Evolutionary conservation across 37 sponge, comb jelly and placozoan genomes (phyloP).

Genomic region (Tethya wilhelma): DNA sequence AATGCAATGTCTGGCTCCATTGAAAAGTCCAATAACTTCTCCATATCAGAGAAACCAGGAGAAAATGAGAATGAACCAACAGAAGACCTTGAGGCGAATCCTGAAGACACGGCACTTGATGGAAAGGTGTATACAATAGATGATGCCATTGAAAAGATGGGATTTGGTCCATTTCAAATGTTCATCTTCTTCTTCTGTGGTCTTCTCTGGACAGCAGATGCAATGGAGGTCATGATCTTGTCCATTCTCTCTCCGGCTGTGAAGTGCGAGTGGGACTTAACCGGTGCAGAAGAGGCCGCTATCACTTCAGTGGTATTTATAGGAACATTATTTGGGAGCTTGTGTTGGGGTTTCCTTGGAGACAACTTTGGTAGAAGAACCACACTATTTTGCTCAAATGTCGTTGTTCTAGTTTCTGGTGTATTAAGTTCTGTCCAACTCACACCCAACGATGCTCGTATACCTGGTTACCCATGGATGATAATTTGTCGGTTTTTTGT

Average conservation of each 20-base stretch:
- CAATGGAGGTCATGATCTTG: constrained; percentile 55
- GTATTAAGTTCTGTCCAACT: constrained; percentile 26
- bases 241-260: constrained; percentile 43
- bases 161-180: constrained; percentile 73
- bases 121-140: constrained; percentile 51
- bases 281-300: constrained; percentile 20
- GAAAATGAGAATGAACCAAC: no score
- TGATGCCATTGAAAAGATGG: constrained; percentile 65
- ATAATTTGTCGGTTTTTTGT: constrained; percentile 43
- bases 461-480: constrained; percentile 39
- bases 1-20: no score
- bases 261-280: constrained; percentile 41
- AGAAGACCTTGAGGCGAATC: no score
- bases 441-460: constrained; percentile 14
- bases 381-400: constrained; percentile 14
- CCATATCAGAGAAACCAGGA: no score
- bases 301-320: constrained; percentile 68
- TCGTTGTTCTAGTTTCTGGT: constrained; percentile 34
- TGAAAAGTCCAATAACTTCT: no score
- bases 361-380: constrained; percentile 65
- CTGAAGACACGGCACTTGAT: no score
- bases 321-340: constrained; percentile 67
- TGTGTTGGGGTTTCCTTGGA: constrained; percentile 51
- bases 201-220: constrained; percentile 45
- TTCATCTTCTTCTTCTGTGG: constrained; percentile 35